These are phyloP conservation scores for Saccopteryx leptura DNA, from an alignment of 2,113 vertebrate species.

Conservation along the genomic window DNA sequence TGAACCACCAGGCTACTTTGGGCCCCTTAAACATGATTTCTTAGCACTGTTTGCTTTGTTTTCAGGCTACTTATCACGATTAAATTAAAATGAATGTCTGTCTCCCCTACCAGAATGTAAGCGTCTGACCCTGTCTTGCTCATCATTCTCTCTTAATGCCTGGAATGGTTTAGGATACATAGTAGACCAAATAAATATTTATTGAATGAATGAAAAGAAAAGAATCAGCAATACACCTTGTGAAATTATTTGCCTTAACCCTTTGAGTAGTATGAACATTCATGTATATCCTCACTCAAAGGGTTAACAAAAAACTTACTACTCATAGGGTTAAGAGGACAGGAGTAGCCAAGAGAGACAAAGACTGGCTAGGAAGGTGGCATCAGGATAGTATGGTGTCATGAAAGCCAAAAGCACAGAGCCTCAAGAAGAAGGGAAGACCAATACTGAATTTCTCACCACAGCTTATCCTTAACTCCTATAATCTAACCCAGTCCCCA, in stretches of 20 bases:
- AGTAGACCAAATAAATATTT: slow-evolving; percentile 54
- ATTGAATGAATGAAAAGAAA: slow-evolving; percentile 31
- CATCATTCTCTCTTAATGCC: slow-evolving; percentile 20
- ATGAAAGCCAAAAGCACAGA: neutral
- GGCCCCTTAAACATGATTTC: neutral
- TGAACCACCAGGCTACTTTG: neutral
- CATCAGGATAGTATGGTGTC: neutral
- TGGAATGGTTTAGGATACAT: slow-evolving; percentile 34
- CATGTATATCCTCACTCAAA: too few species aligned
- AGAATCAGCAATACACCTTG: slow-evolving; percentile 26
- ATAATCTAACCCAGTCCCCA: neutral
- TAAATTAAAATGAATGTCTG: neutral
- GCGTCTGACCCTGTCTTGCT: neutral
- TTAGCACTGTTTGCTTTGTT: slow-evolving; percentile 47
- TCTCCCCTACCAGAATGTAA: neutral
- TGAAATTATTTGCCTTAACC: slow-evolving; percentile 16
- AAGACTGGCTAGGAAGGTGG: slow-evolving; percentile 48
- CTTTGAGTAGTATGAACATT: too few species aligned
- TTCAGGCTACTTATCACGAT: neutral
- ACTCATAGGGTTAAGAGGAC: neutral
- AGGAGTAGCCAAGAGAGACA: slow-evolving; percentile 10
- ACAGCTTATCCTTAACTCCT: neutral
- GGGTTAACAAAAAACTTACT: too few species aligned
- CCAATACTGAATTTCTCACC: neutral
- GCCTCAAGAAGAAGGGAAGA: neutral